Evolutionary conservation across 2,113 vertebrate species (phyloP), one percentile per base, ranked within the genome.

Genomic region (Raphicerus campestris): DNA sequence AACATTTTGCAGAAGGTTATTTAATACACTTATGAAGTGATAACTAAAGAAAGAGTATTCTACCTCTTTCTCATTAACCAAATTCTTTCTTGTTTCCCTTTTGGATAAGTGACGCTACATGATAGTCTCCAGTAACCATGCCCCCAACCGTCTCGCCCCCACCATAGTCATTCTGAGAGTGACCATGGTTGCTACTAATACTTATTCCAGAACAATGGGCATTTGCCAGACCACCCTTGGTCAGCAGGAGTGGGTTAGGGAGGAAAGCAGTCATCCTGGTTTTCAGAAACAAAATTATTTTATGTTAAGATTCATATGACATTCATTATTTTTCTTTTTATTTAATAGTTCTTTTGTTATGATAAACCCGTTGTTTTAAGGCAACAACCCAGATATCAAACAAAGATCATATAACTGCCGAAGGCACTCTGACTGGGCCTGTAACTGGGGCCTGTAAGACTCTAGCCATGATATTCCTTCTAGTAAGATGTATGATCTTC

Each of bases 111-210:
- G 53, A 89, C 2, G 10, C 4, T 26, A 9, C 2, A 17, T 35
- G 47, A 11, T 11, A 5, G 15, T 83, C 16, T 2, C 39, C 15
- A 49, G 16, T 22, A 35, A 42, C 10, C 0, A 6, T 20, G 8
- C 2, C 0, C 51, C 11, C 6, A 2, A 3, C 2, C 0, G 9
- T 56, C 17, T 24, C 11, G 13, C 6, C 32, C 49, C 20, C 3
- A 22, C 3, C 11, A 11, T 10, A 35, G 17, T 61, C 47, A 61
- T 51, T 77, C 30, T 56, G 11, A 61, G 45, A 66, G 9, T 26
- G 35, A 83, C 22, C 35, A 6, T 5, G 6, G 6, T 15, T 22
- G 1, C 4, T 88, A 6, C 13, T 39, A 26, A 51, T 32, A 39
- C 56, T 22, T 35, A 61, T 26, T 17, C 35, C 24, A 81, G 51